Percentiles rank a stretch among this genome's conserved stretches.
Evolutionary conservation across 2,888 invertebrate genomes (phyloP).

Genomic region (Zele albiditarsus): DNA sequence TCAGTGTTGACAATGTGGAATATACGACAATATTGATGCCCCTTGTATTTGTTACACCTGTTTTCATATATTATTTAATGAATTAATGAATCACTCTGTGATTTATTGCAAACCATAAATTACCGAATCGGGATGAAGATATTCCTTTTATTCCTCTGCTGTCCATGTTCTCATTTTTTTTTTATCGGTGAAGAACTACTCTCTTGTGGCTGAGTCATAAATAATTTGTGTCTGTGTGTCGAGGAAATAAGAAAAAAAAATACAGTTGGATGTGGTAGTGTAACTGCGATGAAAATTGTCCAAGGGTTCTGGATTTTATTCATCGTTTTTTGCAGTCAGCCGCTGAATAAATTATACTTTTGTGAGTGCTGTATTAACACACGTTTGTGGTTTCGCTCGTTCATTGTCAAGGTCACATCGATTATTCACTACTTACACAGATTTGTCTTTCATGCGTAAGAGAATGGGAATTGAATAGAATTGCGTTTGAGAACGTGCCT

Average conservation of each 20-base stretch:
- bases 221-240: not conserved
- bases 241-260: not conserved
- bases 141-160: not conserved
- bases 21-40: no score
- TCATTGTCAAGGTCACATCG: conserved; percentile 13
- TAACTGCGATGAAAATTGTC: not conserved
- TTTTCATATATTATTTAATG: not conserved
- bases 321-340: not conserved
- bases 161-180: not conserved
- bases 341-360: conserved; percentile 37
- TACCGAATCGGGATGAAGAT: not conserved
- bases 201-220: not conserved
- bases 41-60: not conserved
- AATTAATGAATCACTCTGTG: not conserved
- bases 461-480: not conserved
- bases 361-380: conserved; percentile 13
- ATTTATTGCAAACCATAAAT: not conserved
- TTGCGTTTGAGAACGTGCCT: not conserved
- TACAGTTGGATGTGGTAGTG: not conserved
- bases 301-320: conserved; percentile 3
- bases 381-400: conserved; percentile 14
- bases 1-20: no score
- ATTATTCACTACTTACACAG: not conserved
- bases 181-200: not conserved
- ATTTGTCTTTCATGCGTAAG: not conserved